Evolutionary conservation across 2,113 vertebrate genomes (phyloP), one percentile per base, ranked within the genome.

Genomic region (Plecotus auritus): DNA sequence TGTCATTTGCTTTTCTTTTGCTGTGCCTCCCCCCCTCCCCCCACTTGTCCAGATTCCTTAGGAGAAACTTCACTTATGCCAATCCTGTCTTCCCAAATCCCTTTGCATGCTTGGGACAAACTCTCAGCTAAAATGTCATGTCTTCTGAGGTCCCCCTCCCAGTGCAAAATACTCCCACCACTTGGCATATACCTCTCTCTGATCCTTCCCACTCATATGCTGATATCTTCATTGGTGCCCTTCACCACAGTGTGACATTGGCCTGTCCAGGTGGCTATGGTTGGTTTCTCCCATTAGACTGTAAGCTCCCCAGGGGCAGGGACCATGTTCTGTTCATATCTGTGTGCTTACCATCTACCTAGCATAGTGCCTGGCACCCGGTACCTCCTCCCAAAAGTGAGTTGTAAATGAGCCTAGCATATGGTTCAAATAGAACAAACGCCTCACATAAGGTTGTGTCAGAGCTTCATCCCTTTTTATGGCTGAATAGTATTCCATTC

Each of bases 21-120:
- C 66, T 72, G 20, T 7, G 28, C 2, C 7, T 13, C 1, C 22
- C 2, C 1, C 1, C 13, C 14, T 2, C 9, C 5, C 22, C 18
- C 18, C 1, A 17, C 45, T 40, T 28, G 14, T 17, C 67, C 78
- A 0, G 17, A 17, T 18, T 26, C 14, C 51, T 20, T 9, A 40
- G n/a, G 35, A 61, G 9, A 61, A 61, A 9, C 42, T 42, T 70
- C 35, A 14, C 4, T 26, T 51, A 17, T 45, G 59, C 70, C 18
- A 4, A 30, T 77, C 32, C 45, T 22, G 40, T 37, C 54, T 37
- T 78, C n/a, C 14, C 40, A 35, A 64, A 56, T 32, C 67, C 32
- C 16, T 70, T 42, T 17, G 28, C 28, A 5, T 51, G 74, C 49
- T 30, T 47, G 47, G 32, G 30, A 49, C 9, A 4, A 2, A 14